phyloP scores from a whole-genome alignment of 1,140 invertebrate species.

The Asobara japonica region DNA sequence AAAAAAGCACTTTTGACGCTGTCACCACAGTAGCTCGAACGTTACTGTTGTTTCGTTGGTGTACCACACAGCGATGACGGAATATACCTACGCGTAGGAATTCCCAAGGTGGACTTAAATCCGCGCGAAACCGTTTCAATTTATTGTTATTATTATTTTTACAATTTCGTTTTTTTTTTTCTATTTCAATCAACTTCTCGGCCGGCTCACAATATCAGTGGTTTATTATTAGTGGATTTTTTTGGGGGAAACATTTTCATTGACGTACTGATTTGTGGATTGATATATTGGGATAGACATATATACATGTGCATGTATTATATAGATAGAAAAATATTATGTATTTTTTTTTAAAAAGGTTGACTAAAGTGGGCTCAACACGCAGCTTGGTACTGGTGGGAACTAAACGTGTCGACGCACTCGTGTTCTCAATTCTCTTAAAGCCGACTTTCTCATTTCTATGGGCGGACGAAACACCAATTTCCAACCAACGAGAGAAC shows the following conservation, averaged over 20 bases:
- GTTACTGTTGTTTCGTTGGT: neutral
- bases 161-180: too few species aligned
- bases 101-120: neutral
- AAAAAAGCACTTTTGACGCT: neutral
- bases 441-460: constrained; percentile 57
- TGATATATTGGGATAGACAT: too few species aligned
- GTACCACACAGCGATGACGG: neutral
- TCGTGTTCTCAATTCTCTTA: constrained; percentile 37
- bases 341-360: neutral
- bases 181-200: too few species aligned
- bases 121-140: neutral
- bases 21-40: neutral
- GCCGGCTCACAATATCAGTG: too few species aligned
- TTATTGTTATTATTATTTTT: too few species aligned
- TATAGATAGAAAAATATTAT: neutral
- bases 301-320: too few species aligned
- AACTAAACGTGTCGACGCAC: constrained; percentile 29
- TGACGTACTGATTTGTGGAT: too few species aligned
- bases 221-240: too few species aligned
- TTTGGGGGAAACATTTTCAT: too few species aligned
- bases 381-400: constrained; percentile 32
- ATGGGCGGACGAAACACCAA: constrained; percentile 33
- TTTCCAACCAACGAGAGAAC: constrained; percentile 20
- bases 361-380: neutral
- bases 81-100: neutral